Evolutionary conservation across 2,113 vertebrate genomes (phyloP).

Genomic region (Anhinga anhinga): DNA sequence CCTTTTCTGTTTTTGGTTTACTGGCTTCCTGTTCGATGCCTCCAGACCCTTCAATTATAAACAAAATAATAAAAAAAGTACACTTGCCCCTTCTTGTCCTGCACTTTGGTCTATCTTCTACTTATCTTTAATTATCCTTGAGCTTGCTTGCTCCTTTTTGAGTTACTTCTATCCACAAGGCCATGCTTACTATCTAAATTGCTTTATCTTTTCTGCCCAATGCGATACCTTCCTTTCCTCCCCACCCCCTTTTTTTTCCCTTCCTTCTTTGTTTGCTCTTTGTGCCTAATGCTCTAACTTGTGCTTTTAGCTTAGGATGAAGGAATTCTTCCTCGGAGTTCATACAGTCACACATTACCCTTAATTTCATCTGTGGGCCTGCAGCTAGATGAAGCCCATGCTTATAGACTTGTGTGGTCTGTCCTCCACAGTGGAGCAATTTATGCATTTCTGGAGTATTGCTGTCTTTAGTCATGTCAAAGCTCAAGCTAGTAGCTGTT

Average conservation of each 20-base stretch:
- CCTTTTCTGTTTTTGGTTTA: not conserved
- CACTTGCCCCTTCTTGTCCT: not conserved
- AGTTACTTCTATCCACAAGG: not conserved
- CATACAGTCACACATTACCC: not conserved
- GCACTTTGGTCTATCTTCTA: not conserved
- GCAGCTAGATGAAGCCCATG: not conserved
- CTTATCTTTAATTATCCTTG: not conserved
- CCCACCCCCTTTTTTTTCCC: too few relatives aligned
- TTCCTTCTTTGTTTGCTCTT: not conserved
- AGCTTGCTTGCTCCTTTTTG: not conserved
- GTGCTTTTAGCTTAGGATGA: not conserved
- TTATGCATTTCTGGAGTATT: not conserved
- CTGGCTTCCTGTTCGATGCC: not conserved
- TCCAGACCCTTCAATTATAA: not conserved
- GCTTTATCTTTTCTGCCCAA: not conserved
- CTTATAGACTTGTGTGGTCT: not conserved
- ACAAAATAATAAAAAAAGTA: not conserved
- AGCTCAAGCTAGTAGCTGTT: conserved; percentile 38
- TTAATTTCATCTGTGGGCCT: not conserved
- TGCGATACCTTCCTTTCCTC: not conserved
- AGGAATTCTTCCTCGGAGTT: not conserved
- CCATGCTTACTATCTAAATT: not conserved
- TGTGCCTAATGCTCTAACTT: not conserved
- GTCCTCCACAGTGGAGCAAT: not conserved
- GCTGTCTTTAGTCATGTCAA: conserved; percentile 18